phyloP scores from a whole-genome alignment of 2,113 vertebrate genomes.

The Prolemur simus region DNA sequence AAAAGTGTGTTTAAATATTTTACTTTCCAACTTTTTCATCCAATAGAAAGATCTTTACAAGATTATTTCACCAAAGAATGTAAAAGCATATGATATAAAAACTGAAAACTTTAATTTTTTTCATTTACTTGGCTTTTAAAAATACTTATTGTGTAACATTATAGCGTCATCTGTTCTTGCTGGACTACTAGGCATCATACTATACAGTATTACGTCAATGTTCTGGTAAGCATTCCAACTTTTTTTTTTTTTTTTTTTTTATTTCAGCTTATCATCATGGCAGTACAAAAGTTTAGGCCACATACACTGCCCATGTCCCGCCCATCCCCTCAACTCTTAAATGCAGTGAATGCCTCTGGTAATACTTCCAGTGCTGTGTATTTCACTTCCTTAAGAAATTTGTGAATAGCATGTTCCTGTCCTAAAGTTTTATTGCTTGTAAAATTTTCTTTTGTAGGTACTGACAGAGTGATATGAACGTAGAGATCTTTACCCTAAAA shows the following conservation, averaged over 20 bases:
- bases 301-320: too few species aligned
- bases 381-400: neutral
- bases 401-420: neutral
- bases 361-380: neutral
- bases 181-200: neutral
- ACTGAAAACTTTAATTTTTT: neutral
- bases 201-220: neutral
- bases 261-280: too few species aligned
- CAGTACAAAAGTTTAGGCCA: too few species aligned
- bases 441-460: neutral
- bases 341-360: neutral
- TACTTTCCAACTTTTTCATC: neutral
- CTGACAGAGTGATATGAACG: neutral
- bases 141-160: neutral
- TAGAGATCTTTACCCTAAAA: neutral
- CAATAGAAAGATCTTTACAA: neutral
- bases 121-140: neutral
- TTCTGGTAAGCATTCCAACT: neutral
- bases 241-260: too few species aligned
- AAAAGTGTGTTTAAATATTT: neutral
- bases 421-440: neutral
- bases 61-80: neutral
- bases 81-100: conserved; percentile 2
- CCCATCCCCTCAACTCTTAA: too few species aligned
- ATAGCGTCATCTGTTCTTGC: neutral